These are phyloP conservation scores for Aviceda subcristata DNA, from an alignment of 2,113 vertebrate species.

Conservation along the genomic window DNA sequence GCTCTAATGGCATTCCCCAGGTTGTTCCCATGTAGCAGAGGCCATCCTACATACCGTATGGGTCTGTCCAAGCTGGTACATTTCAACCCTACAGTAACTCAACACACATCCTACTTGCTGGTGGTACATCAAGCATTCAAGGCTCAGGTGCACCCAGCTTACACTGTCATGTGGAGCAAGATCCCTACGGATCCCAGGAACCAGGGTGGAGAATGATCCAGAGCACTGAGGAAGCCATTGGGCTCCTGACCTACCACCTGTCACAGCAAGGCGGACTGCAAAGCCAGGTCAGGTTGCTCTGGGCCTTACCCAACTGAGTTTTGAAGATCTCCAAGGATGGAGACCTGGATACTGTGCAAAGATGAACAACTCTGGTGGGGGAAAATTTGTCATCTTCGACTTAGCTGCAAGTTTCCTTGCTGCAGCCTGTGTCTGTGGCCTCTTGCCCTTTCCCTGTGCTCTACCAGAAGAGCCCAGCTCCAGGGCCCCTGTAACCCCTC, in stretches of 20 bases:
- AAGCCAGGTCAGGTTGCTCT: not conserved
- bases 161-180: not conserved
- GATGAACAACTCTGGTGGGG: not conserved
- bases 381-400: not conserved
- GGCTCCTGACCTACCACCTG: not conserved
- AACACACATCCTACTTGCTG: not conserved
- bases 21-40: not conserved
- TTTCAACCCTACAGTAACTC: not conserved
- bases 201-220: not conserved
- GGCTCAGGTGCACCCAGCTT: not conserved
- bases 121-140: not conserved
- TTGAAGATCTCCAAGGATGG: not conserved
- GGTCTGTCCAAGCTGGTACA: not conserved
- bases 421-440: not conserved
- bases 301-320: not conserved
- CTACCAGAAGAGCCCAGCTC: not conserved
- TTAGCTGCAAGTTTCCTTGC: not conserved
- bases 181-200: not conserved
- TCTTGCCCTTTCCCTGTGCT: not conserved
- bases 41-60: not conserved
- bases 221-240: not conserved
- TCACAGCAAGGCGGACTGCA: not conserved
- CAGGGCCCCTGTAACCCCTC: accelerated
- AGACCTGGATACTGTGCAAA: not conserved
- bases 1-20: not conserved